Evolutionary conservation across 2,113 vertebrate genomes (phyloP).

Genomic region (Cheilinus undulatus): DNA sequence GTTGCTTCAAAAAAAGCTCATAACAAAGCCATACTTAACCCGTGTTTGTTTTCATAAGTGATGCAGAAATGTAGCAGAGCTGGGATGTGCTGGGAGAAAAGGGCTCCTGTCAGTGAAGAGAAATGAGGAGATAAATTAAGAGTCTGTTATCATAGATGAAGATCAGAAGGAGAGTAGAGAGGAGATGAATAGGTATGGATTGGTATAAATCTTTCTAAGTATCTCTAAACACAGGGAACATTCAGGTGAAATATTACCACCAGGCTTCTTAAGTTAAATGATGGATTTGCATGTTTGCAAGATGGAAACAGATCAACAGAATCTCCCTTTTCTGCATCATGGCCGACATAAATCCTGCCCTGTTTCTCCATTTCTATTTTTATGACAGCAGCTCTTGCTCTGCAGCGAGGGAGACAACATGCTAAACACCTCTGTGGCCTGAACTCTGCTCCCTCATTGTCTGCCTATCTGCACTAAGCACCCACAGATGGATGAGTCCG

Average conservation of each 20-base stretch:
- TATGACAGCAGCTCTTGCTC: slow-evolving; percentile 44
- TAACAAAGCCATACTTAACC: slow-evolving; percentile 6
- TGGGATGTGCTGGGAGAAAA: slow-evolving; percentile 28
- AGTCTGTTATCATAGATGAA: slow-evolving; percentile 49
- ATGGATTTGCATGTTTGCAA: slow-evolving; percentile 37
- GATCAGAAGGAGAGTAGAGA: slow-evolving; percentile 27
- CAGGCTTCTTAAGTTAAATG: slow-evolving; percentile 14
- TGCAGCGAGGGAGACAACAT: slow-evolving; percentile 23
- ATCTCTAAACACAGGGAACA: slow-evolving; percentile 24
- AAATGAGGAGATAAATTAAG: slow-evolving; percentile 33
- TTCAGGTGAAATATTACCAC: slow-evolving; percentile 23
- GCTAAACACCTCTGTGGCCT: slow-evolving; percentile 55
- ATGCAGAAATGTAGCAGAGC: slow-evolving; percentile 23
- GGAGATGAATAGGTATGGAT: slow-evolving; percentile 23
- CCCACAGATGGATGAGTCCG: slow-evolving; percentile 71
- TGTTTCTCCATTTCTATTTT: slow-evolving; percentile 16
- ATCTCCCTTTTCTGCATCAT: slow-evolving; percentile 11
- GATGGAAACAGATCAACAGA: slow-evolving; percentile 37
- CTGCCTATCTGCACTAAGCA: slow-evolving; percentile 76
- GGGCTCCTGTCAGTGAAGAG: slow-evolving; percentile 43
- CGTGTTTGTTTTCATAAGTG: slow-evolving; percentile 42
- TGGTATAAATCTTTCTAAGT: slow-evolving; percentile 44
- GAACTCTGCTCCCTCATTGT: slow-evolving; percentile 72
- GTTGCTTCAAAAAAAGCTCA: neutral
- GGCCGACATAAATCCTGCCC: neutral